Evolutionary conservation across 2,888 invertebrate genomes (phyloP), one percentile per base, ranked within the genome.

Genomic region (Drosophila ezoana): DNA sequence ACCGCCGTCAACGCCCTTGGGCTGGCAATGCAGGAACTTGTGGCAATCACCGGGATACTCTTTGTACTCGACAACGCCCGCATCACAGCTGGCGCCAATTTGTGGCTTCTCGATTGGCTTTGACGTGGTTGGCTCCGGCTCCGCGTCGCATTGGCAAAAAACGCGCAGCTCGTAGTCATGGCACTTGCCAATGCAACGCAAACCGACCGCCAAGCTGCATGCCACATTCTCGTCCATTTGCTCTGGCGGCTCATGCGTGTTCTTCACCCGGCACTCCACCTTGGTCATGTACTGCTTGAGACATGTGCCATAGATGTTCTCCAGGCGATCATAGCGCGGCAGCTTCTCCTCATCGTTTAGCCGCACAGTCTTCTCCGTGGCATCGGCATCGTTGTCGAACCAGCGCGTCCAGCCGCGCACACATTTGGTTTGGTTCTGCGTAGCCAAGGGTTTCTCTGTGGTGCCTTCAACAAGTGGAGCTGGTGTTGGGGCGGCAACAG

Each of bases 141-240:
- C 77, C 2, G 61, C 78, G 4, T 87, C 91, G 89, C 96, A 96
- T 58, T 93, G 91, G 89, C 97, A 97, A 41, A 94, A 93, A 1
- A 97, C 95, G 33, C 96, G 93, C 51, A 97, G 95, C 92, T 98
- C 97, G 89, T 97, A 97, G 93, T 98, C 97, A 1, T 95, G 94
- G 81, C 98, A 98, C 11, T 90, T 87, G 58, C 94, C 94, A 44
- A 91, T 92, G 89, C 97, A 97, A 5, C 94, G 91, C 0, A 97
- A 93, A 0, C 97, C 97, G 13, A 93, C 93, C 76, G 96, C 95
- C 62, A 96, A 90, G 76, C 95, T 95, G 90, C 98, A 98, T 79
- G 95, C 95, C 0, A 95, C 96, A 87, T 96, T 94, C 57, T 96
- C 94, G 0, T 95, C 95, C 10, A 96, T 95, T 57, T 95, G 94